Conservation (phyloP, 2,888 invertebrate genomes). For the Hetaerina titia region DNA sequence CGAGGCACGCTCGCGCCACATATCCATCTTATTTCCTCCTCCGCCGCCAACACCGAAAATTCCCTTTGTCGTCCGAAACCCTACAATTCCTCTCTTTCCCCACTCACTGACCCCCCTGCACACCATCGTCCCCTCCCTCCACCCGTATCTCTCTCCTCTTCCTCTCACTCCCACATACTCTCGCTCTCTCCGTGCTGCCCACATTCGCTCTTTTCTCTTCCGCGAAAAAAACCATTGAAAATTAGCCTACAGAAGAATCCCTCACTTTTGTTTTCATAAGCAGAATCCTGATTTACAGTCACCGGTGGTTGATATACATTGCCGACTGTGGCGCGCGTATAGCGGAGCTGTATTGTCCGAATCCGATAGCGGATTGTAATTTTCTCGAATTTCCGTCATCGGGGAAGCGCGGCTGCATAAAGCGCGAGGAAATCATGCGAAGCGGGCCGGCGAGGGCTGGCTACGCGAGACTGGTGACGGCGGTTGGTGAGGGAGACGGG, state of each 20-base stretch:
- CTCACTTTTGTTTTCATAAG: slow-evolving; percentile 64
- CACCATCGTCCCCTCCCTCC: neutral
- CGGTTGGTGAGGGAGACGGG: neutral
- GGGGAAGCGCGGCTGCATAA: slow-evolving; percentile 52
- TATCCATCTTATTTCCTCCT: slow-evolving; percentile 13
- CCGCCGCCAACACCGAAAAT: slow-evolving; percentile 6
- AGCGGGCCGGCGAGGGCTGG: neutral
- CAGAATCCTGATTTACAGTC: slow-evolving; percentile 60
- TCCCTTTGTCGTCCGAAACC: neutral
- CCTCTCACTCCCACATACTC: slow-evolving; percentile 2
- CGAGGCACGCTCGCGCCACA: neutral
- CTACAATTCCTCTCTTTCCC: neutral
- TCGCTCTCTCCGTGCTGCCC: neutral
- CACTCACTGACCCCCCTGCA: no score
- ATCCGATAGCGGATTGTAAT: slow-evolving; percentile 62
- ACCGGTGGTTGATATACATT: slow-evolving; percentile 20
- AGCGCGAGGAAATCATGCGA: slow-evolving; percentile 31
- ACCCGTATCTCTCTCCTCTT: slow-evolving; percentile 5
- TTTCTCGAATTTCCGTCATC: slow-evolving; percentile 53
- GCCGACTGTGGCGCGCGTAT: neutral
- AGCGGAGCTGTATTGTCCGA: slow-evolving; percentile 29
- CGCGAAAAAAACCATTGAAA: neutral
- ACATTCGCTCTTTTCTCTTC: neutral
- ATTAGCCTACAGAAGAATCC: neutral
- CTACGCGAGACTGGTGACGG: neutral